Percentiles rank a stretch among this genome's conserved stretches.
phyloP scores from a whole-genome alignment of 2,113 vertebrate species.

The Podilymbus podiceps region DNA sequence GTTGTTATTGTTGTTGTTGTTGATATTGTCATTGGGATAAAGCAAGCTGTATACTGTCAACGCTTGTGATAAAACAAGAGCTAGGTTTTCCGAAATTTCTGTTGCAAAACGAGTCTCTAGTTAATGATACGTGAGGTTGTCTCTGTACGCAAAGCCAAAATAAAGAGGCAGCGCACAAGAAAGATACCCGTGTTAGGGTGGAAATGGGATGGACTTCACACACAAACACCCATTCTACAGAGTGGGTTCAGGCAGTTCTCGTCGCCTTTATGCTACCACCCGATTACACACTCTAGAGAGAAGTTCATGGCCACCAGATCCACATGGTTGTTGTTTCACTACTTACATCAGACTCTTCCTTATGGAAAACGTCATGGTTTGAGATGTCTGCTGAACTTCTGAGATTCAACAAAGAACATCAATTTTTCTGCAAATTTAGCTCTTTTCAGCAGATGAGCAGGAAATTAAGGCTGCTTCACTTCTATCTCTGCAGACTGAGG shows the following conservation, averaged over 20 bases:
- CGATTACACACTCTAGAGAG: neutral
- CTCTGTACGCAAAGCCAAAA: neutral
- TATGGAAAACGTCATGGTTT: neutral
- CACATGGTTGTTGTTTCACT: neutral
- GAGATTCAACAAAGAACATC: neutral
- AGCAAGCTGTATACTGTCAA: neutral
- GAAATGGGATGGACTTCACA: neutral
- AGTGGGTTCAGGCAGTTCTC: neutral
- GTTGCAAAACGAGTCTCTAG: neutral
- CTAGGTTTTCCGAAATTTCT: neutral
- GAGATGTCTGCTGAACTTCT: neutral
- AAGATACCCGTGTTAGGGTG: neutral
- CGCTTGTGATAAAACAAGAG: neutral
- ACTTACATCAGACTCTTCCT: neutral
- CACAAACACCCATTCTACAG: neutral
- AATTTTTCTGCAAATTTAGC: neutral
- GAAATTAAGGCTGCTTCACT: neutral
- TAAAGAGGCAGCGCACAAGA: neutral
- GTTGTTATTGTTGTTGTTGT: neutral
- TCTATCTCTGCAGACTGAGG: neutral
- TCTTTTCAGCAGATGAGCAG: neutral
- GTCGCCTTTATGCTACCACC: fast-evolving
- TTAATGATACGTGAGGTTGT: neutral
- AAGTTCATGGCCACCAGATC: neutral
- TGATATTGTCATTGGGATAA: neutral